A percentile compares a stretch with the other conserved stretches of the same genome.
Conservation (phyloP, 2,113 vertebrate species). For the Lota lota region DNA sequence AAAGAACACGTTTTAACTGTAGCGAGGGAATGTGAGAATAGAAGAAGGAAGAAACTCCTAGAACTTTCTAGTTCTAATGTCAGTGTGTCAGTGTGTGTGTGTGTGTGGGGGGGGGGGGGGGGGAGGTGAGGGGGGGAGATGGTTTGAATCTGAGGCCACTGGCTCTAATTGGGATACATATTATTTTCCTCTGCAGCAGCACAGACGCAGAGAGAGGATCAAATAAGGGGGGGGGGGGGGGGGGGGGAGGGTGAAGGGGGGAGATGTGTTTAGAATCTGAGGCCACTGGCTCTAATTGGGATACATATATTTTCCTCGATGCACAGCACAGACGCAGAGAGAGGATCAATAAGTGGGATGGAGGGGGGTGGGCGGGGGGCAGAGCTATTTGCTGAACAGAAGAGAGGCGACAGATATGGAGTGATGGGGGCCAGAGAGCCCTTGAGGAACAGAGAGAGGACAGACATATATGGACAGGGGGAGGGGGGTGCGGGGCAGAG, state of each 20-base stretch:
- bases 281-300: conserved; percentile 65
- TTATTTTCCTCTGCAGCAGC: conserved; percentile 42
- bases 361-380: no score
- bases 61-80: conserved; percentile 1
- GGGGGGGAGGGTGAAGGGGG: no score
- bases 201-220: conserved; percentile 10
- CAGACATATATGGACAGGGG: no score
- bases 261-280: conserved; percentile 17
- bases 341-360: no score
- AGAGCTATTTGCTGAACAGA: no score
- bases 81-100: conserved; percentile 10
- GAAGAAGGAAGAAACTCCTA: background rate
- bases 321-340: conserved; percentile 41
- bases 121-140: background rate
- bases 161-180: conserved; percentile 71
- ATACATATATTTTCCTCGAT: conserved; percentile 60
- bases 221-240: conserved; percentile 1
- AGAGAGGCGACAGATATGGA: no score
- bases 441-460: no score
- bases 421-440: background rate
- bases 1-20: background rate
- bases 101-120: background rate
- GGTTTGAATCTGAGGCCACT: conserved; percentile 41
- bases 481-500: no score
- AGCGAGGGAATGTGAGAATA: background rate